Base-by-base conservation (phyloP, 2,888 invertebrate genomes). In the Cheiracanthium punctorium region DNA sequence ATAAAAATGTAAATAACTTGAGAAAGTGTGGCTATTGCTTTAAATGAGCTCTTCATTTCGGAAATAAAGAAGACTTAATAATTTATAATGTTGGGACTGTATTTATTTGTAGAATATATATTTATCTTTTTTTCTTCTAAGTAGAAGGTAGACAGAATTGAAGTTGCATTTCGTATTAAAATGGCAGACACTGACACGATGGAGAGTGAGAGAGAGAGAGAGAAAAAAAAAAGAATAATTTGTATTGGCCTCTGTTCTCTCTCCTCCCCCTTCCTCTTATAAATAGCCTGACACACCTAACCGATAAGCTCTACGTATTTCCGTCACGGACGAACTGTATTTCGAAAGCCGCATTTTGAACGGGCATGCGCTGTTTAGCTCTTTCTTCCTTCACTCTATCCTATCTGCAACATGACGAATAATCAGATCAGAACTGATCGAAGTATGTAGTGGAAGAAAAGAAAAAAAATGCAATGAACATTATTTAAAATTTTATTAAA, bases 301-400 rank as follows among this genome's bases (percentile, higher is more conserved):
- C 82, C 76, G 76, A 76, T 76, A 82, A 76, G 76, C 82, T 64
- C 33, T 82, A 70, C 82, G 82, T 82, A 82, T 82, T 82, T 82
- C 71, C 71, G 43, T 43, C 76, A 71, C 69, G 75, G 73, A 73
- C 29, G 76, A 76, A 52, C 64, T 41, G 76, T 48, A 76, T 76
- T 82, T 82, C 75, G 82, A 76, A 58, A 80, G 72, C 71, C 71
- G 71, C 71, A 72, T 82, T 58, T 70, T 71, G 70, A 76, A 30
- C 32, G 80, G 48, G 82, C 82, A 82, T 82, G 82, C 82, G 82
- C 76, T 70, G 71, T 75, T 28, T 52, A n/a, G 29, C 41, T 28
- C 17, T 58, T 52, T 76, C 33, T 32, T 41, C 52, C 65, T 65
- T 41, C 37, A 37, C 20, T 65, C 64, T 33, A 65, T 41, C 33